phyloP scores from a whole-genome alignment of 2,113 vertebrate genomes.

The Cyphomyrus discorhynchus region DNA sequence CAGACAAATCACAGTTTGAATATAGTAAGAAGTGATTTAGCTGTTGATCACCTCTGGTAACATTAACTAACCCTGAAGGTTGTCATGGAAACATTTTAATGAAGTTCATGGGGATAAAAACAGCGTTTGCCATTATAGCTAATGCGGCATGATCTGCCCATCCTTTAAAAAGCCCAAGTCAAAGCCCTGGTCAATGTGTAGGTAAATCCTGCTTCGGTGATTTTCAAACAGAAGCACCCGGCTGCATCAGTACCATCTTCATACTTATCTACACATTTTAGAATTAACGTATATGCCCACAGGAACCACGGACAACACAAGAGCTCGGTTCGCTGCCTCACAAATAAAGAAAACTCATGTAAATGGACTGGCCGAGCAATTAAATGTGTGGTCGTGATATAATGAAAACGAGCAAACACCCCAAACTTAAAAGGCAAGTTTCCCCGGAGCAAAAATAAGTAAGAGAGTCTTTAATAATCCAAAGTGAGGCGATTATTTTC shows the following conservation, averaged over 20 bases:
- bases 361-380: not conserved
- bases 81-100: slow-evolving; percentile 96
- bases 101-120: slow-evolving; percentile 82
- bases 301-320: no score
- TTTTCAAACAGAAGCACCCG: not conserved
- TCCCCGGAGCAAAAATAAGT: not conserved
- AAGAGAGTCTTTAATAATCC: not conserved
- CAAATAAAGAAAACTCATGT: not conserved
- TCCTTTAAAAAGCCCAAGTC: slow-evolving; percentile 26
- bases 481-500: not conserved
- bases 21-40: not conserved
- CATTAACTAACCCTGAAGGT: slow-evolving; percentile 91
- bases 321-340: no score
- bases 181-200: slow-evolving; percentile 17
- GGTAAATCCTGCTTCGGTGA: slow-evolving; percentile 29
- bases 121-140: slow-evolving; percentile 81
- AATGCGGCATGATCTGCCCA: slow-evolving; percentile 65
- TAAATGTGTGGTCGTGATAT: not conserved
- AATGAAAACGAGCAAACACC: not conserved
- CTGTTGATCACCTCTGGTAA: slow-evolving; percentile 85
- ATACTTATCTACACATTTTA: not conserved
- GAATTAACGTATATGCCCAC: not conserved
- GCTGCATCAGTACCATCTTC: not conserved
- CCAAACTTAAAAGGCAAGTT: not conserved
- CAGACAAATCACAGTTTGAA: slow-evolving; percentile 24